phyloP scores from a whole-genome alignment of 2,797 vertebrate genomes.

The Pygocentrus nattereri region DNA sequence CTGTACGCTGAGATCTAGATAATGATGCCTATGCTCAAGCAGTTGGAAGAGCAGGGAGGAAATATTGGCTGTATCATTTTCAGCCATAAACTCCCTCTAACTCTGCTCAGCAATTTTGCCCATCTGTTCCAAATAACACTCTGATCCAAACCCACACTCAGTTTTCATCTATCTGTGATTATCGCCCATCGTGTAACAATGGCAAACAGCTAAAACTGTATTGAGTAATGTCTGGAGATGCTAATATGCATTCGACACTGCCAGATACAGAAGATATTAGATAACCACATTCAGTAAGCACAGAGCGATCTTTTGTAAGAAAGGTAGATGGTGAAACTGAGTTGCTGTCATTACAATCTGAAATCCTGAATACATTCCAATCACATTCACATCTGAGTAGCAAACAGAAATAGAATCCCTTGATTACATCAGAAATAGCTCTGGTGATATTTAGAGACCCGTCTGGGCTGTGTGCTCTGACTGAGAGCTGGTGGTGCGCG shows the following conservation, averaged over 20 bases:
- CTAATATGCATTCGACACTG: neutral
- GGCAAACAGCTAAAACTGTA: constrained; percentile 60
- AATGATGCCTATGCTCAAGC: neutral
- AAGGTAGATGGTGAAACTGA: neutral
- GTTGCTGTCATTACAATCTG: neutral
- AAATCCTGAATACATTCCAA: constrained; percentile 9
- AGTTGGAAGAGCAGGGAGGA: neutral
- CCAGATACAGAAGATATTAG: neutral
- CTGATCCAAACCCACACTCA: constrained; percentile 68
- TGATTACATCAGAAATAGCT: constrained; percentile 6
- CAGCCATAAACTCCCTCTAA: constrained; percentile 4
- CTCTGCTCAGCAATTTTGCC: constrained; percentile 53
- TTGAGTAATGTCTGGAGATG: constrained; percentile 40
- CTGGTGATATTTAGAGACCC: constrained; percentile 11
- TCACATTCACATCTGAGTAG: neutral
- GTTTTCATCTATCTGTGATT: constrained; percentile 80
- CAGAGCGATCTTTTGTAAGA: neutral
- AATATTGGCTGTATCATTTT: constrained; percentile 16
- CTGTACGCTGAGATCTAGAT: neutral
- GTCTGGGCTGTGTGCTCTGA: constrained; percentile 11
- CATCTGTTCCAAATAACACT: constrained; percentile 79
- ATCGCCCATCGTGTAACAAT: constrained; percentile 74
- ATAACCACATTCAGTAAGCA: neutral
- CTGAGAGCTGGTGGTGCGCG: neutral
- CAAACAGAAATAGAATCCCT: constrained; percentile 21